Percentiles rank a stretch among this genome's conserved stretches.
These are phyloP conservation scores for Xanthia icteritia DNA, from an alignment of 2,888 invertebrate species.

Conservation along the genomic window DNA sequence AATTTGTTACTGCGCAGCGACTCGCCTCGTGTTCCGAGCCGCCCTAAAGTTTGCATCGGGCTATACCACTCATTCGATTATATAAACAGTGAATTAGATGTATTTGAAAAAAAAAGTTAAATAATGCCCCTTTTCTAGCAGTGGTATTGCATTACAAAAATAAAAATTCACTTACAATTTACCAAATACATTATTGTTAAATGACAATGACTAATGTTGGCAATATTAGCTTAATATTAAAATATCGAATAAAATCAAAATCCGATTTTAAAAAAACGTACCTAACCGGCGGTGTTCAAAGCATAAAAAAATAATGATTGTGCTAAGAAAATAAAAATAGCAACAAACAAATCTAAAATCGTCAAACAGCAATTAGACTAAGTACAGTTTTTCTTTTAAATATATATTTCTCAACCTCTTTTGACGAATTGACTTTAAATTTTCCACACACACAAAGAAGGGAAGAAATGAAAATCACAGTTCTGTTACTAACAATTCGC, in stretches of 20 bases:
- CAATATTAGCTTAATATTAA: conserved; percentile 57
- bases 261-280: conserved; percentile 31
- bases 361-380: conserved; percentile 79
- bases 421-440: conserved; percentile 76
- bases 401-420: conserved; percentile 77
- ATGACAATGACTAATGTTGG: conserved; percentile 45
- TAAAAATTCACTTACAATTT: conserved; percentile 36
- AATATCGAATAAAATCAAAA: conserved; percentile 56
- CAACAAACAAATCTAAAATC: conserved; percentile 74
- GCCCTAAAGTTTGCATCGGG: no score
- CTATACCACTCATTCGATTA: background rate
- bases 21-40: no score
- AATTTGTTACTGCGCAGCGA: no score
- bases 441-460: conserved; percentile 60
- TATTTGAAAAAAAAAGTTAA: conserved; percentile 19
- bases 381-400: conserved; percentile 76
- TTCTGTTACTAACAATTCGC: conserved; percentile 62
- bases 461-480: conserved; percentile 81
- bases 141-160: conserved; percentile 1
- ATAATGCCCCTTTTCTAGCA: conserved; percentile 13
- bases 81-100: background rate
- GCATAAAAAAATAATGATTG: conserved; percentile 76
- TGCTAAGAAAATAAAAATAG: conserved; percentile 78
- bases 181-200: conserved; percentile 28
- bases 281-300: conserved; percentile 71